phyloP scores from a whole-genome alignment of 2,113 vertebrate genomes.

The Panurus biarmicus region DNA sequence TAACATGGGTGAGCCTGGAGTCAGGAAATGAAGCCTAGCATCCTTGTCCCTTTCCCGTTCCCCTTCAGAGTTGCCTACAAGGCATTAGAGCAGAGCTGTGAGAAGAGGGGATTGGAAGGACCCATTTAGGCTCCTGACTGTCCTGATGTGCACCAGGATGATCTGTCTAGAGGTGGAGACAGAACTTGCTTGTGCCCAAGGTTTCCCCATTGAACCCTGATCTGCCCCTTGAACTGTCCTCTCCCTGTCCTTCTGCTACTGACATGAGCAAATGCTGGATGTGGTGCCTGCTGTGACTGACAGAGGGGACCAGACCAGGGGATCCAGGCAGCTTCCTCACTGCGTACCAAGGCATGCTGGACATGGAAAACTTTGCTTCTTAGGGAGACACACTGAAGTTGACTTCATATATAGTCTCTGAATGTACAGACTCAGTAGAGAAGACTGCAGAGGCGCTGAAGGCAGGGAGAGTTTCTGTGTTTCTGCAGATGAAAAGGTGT shows the following conservation, averaged over 20 bases:
- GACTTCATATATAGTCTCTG: not conserved
- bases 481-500: not conserved
- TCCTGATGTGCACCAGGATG: not conserved
- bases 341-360: not conserved
- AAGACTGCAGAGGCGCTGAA: not conserved
- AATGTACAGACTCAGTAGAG: not conserved
- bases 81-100: not conserved
- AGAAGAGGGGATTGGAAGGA: not conserved
- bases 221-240: not conserved
- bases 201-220: not conserved
- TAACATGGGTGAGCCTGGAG: not conserved
- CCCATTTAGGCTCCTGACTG: not conserved
- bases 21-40: not conserved
- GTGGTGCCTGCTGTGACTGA: not conserved
- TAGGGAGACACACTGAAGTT: not conserved
- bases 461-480: not conserved
- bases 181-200: not conserved
- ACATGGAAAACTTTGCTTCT: not conserved
- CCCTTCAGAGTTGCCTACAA: not conserved
- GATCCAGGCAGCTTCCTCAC: not conserved
- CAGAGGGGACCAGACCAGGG: not conserved
- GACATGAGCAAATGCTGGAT: not conserved
- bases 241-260: not conserved
- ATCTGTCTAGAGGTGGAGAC: not conserved
- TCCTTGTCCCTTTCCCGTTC: not conserved